Evolutionary conservation across 2,888 invertebrate genomes (phyloP), one percentile per base, ranked within the genome.

Genomic region (Melitaea athalia): DNA sequence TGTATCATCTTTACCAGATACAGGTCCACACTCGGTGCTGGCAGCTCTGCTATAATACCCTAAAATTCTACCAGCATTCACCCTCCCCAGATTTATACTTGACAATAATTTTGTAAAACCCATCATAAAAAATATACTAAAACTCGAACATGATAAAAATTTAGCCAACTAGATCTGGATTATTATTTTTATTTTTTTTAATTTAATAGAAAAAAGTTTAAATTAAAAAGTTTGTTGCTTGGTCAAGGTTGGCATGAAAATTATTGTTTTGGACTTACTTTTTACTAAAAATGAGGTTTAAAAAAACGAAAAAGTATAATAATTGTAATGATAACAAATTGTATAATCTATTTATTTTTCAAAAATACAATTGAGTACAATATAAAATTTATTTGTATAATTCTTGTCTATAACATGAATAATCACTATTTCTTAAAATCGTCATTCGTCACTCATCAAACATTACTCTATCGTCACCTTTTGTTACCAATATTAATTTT

Each of bases 401-500:
- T 31, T 14, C 5, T 6, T 31, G 5, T 31, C 52, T 31, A 6
- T 31, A 14, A 24, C 4, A 5, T 7, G 14, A 55, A 33, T 31
- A 31, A 14, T 33, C 53, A 33, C 24, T 24, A 24, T 24, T 24
- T 24, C 3, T 12, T 15, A 5, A 24, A 31, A 11, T 53, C 5
- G 14, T 53, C 0, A 53, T 12, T 55, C 33, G 6, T 12, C 2
- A 33, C 6, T 14, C 33, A 14, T 0, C 8, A 33, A 62, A 17
- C 2, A 62, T 59, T 61, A 63, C 47, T 53, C 0, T 50, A 69
- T 52, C 6, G 14, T 76, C 81, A 89, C 80, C 79, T 85, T 83
- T 87, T 89, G 86, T 86, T 88, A 57, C 89, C 90, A 81, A 95
- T 93, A 82, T 94, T 95, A 69, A 96, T 85, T 89, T 95, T 96